Evolutionary conservation across 1,140 invertebrate species (phyloP).

Genomic region (Galleria mellonella): DNA sequence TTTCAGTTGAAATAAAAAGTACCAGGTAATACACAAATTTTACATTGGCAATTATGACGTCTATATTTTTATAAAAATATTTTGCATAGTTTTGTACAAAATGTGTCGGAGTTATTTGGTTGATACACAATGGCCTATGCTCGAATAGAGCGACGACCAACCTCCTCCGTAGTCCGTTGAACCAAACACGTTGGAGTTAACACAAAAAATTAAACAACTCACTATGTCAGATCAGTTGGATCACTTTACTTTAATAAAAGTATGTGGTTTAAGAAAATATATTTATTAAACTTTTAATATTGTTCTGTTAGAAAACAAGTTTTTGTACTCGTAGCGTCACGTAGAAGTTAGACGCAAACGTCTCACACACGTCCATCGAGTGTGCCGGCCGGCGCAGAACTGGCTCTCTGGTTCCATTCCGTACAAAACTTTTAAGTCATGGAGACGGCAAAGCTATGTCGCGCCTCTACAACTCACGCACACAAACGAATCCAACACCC

Average conservation of each 20-base stretch:
- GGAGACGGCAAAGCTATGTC: conserved; percentile 73
- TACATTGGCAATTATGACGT: too few relatives aligned
- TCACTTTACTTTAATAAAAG: conserved; percentile 36
- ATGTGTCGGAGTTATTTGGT: conserved; percentile 48
- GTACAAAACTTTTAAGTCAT: conserved; percentile 73
- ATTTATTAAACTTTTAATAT: conserved; percentile 7
- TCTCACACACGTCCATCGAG: conserved; percentile 41
- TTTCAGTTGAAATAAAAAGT: too few relatives aligned
- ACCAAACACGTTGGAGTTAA: conserved; percentile 69
- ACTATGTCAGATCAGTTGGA: conserved; percentile 20
- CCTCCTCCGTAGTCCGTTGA: conserved; percentile 66
- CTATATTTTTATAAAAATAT: too few relatives aligned
- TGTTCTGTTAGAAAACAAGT: conserved; percentile 33
- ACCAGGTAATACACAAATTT: too few relatives aligned
- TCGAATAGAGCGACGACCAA: conserved; percentile 59
- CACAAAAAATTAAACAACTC: conserved; percentile 68
- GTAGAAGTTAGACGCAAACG: conserved; percentile 48
- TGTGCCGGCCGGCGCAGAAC: conserved; percentile 66
- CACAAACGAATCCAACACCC: conserved; percentile 52
- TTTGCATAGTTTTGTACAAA: conserved; percentile 1
- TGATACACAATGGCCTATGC: conserved; percentile 53
- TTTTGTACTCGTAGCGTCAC: conserved; percentile 46
- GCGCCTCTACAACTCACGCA: conserved; percentile 70
- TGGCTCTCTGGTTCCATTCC: conserved; percentile 59
- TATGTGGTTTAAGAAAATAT: conserved; percentile 17